These are phyloP conservation scores for Alectoris magna DNA, from an alignment of 2,797 vertebrate species.

Conservation along the genomic window DNA sequence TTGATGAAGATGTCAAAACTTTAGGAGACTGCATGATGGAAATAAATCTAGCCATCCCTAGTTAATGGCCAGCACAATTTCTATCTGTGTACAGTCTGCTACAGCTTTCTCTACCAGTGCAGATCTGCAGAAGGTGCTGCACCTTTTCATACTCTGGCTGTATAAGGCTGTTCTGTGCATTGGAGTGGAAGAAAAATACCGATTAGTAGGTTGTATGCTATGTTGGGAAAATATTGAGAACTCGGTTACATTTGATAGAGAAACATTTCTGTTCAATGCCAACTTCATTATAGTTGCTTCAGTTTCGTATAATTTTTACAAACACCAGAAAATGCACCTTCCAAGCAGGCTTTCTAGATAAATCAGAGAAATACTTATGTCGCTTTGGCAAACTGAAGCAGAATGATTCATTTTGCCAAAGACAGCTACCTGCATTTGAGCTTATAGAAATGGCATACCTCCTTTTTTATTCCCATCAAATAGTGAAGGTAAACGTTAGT, in stretches of 20 bases:
- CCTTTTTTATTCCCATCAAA: neutral
- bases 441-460: neutral
- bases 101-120: neutral
- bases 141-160: neutral
- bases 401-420: neutral
- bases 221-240: neutral
- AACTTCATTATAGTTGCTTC: neutral
- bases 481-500: neutral
- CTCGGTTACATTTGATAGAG: neutral
- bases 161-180: neutral
- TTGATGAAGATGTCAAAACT: slow-evolving; percentile 80
- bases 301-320: neutral
- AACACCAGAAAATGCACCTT: neutral
- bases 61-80: slow-evolving; percentile 44
- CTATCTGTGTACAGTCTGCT: neutral
- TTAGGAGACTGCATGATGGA: slow-evolving; percentile 74
- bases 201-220: neutral
- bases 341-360: neutral
- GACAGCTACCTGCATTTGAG: neutral
- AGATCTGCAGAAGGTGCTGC: neutral
- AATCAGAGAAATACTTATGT: neutral
- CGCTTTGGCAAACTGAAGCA: neutral
- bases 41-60: slow-evolving; percentile 59
- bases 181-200: neutral
- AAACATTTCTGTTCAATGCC: neutral